These are phyloP conservation scores for Coranthus polyacanthus DNA, from an alignment of 2,797 vertebrate species.

Conservation along the genomic window DNA sequence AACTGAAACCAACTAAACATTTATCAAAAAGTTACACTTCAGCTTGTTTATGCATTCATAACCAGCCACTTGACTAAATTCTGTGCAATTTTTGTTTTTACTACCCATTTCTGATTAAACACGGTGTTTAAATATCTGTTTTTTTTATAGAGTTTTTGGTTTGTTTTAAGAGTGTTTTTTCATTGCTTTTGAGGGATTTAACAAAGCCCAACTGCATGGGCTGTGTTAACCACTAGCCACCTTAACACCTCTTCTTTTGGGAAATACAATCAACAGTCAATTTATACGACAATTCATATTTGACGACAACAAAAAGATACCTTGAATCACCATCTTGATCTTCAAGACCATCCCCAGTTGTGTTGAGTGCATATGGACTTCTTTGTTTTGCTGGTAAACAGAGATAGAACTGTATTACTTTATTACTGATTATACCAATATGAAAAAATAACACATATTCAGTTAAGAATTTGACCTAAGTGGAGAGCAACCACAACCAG, in stretches of 20 bases:
- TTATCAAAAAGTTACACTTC: background rate
- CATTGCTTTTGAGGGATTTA: background rate
- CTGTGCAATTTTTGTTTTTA: background rate
- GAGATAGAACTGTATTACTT: slow-evolving; percentile 5
- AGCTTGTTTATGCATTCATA: background rate
- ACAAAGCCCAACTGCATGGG: background rate
- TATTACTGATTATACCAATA: background rate
- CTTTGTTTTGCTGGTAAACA: slow-evolving; percentile 88
- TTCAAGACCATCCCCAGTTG: slow-evolving; percentile 87
- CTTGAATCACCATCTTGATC: slow-evolving; percentile 96
- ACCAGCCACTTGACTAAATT: background rate
- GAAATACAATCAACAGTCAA: background rate
- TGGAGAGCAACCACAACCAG: background rate
- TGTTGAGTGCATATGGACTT: slow-evolving; percentile 92
- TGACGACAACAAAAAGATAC: slow-evolving; percentile 83
- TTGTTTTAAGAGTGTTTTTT: background rate
- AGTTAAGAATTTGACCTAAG: background rate
- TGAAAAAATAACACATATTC: background rate
- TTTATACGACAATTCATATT: background rate
- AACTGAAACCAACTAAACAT: background rate
- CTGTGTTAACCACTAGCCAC: background rate
- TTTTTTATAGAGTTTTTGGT: background rate
- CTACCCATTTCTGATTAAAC: background rate
- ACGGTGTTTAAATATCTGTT: slow-evolving; percentile 1
- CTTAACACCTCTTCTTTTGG: background rate